phyloP scores from a whole-genome alignment of 2,797 vertebrate species.

The Meriones psammophilus region DNA sequence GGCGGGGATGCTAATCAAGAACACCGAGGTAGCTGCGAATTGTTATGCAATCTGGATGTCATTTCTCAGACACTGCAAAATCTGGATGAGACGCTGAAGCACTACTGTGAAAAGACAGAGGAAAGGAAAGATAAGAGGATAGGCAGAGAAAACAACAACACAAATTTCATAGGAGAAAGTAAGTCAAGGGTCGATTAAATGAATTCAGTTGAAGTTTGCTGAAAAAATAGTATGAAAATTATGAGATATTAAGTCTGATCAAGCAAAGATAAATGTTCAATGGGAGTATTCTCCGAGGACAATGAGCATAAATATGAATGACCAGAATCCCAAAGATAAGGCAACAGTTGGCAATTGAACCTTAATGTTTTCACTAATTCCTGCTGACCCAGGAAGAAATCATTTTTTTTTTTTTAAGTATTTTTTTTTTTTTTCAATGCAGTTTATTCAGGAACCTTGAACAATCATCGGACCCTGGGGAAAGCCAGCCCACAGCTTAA shows the following conservation, averaged over 20 bases:
- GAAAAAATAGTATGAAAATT: not conserved
- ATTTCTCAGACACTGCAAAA: not conserved
- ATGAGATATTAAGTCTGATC: not conserved
- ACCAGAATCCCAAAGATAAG: not conserved
- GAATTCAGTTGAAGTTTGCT: not conserved
- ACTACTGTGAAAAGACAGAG: not conserved
- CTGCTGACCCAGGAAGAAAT: not conserved
- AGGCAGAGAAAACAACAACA: not conserved
- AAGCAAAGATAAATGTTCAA: not conserved
- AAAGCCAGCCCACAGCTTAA: no score
- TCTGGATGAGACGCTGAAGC: not conserved
- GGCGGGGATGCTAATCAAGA: not conserved
- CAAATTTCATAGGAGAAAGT: not conserved
- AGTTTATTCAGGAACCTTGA: no score
- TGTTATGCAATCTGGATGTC: not conserved
- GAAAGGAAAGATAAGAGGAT: not conserved
- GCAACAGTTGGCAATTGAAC: not conserved
- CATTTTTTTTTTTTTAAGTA: not conserved
- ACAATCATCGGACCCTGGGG: no score
- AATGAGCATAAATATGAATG: not conserved
- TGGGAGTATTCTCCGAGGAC: not conserved
- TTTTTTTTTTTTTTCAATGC: no score
- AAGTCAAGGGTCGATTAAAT: not conserved
- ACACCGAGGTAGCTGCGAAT: not conserved
- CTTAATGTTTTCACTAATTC: not conserved